These are phyloP conservation scores for Esox niger DNA, from an alignment of 2,113 vertebrate genomes.

Conservation along the genomic window DNA sequence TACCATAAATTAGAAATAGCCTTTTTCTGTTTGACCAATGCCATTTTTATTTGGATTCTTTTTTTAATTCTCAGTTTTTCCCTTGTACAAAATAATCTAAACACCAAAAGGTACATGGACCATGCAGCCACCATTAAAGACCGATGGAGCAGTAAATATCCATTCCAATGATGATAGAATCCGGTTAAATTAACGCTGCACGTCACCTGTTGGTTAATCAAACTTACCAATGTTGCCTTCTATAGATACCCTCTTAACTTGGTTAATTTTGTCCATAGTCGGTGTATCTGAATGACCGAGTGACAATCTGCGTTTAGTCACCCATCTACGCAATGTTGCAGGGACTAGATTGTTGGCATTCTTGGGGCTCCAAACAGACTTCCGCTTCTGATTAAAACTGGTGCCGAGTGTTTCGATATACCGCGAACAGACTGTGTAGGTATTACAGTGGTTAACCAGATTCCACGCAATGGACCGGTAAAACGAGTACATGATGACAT, in stretches of 20 bases:
- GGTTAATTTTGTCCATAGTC: slow-evolving; percentile 5
- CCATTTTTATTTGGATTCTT: too few species aligned
- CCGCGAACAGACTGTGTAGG: not conserved
- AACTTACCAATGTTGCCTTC: slow-evolving; percentile 76
- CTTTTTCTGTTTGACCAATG: too few species aligned
- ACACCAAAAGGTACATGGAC: too few species aligned
- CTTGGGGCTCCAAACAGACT: not conserved
- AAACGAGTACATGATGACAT: not conserved
- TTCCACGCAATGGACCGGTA: not conserved
- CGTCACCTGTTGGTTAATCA: too few species aligned
- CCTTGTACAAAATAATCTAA: too few species aligned
- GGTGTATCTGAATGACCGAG: slow-evolving; percentile 9
- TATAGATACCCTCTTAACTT: slow-evolving; percentile 70
- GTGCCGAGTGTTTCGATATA: slow-evolving; percentile 2
- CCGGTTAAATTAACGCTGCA: too few species aligned
- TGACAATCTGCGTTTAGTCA: not conserved
- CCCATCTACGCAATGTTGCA: not conserved
- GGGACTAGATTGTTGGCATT: not conserved
- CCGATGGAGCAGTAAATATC: too few species aligned
- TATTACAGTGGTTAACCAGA: not conserved
- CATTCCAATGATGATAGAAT: too few species aligned
- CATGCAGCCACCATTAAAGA: too few species aligned
- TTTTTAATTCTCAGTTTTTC: too few species aligned
- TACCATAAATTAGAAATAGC: too few species aligned
- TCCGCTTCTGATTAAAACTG: not conserved